Base-by-base conservation (phyloP, 2,797 vertebrate species). In the Oreortyx pictus region DNA sequence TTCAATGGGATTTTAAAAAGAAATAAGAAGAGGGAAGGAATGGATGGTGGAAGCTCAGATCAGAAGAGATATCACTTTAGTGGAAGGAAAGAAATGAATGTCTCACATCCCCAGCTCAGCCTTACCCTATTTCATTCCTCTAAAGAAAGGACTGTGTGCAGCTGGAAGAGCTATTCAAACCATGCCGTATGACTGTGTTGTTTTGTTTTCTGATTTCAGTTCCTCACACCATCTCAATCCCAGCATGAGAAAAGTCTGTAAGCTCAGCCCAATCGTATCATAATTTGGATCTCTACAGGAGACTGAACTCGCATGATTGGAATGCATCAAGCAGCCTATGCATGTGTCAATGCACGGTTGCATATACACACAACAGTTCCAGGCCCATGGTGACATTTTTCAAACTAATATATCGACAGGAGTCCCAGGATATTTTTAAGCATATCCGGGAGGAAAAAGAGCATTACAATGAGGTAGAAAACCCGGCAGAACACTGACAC, bases 221-320 rank as follows among this genome's bases (percentile, higher is more conserved):
- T 95, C 88, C 85, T 94, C 89, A 76, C 75, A 84, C 93, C 76
- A 92, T 96, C 95, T 96, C 96, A 72, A 19, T 96, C 96, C 88
- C 97, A 97, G 96, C 93, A 14, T 96, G 97, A 95, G 82, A 70
- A 76, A 83, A 82, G 81, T 92, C 96, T 92, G 86, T 93, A 95
- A 96, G 95, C 95, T 94, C 91, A 74, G 86, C 87, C 95, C 77
- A 85, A 94, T 95, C 4, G 24, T 89, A 92, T 86, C 94, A 96
- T 97, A 95, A 97, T 97, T 97, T 97, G 95, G 95, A 96, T 97
- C 97, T 97, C 97, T 93, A 88, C 96, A 86, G 97, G 97, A 96
- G 96, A 41, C 89, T 64, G 94, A 96, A 89, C 91, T 95, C 44
- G 0, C 89, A 91, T 93, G 84, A 88, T 82, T 83, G 94, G 37